Percentiles rank a stretch among this genome's conserved stretches.
Conservation (phyloP, 2,797 vertebrate genomes). For the Danio choprae region DNA sequence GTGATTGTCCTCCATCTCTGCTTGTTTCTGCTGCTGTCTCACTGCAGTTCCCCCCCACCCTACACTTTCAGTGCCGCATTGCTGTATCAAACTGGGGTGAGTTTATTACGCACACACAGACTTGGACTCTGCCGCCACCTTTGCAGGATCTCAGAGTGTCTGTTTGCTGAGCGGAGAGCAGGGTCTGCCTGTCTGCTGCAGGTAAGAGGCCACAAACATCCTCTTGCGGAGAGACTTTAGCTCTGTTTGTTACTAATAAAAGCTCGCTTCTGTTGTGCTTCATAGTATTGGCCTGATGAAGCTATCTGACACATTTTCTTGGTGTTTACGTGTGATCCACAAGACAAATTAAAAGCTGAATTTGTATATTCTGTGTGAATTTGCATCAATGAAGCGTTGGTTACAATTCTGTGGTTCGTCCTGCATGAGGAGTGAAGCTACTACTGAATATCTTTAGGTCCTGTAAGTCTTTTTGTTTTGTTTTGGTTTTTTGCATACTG, state of each 20-base stretch:
- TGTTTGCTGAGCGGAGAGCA: constrained; percentile 34
- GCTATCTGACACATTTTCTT: neutral
- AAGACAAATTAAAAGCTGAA: neutral
- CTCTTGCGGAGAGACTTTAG: constrained; percentile 7
- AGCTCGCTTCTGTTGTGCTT: neutral
- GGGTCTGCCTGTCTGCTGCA: constrained; percentile 30
- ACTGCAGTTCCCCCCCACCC: constrained; percentile 35
- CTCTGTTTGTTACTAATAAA: neutral
- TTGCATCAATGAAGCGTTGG: too few relatives aligned
- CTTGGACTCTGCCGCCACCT: constrained; percentile 31
- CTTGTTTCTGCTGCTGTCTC: constrained; percentile 24
- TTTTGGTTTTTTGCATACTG: neutral
- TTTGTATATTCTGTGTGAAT: neutral
- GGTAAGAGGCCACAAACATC: constrained; percentile 52
- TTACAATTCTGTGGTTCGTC: neutral
- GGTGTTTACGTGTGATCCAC: neutral
- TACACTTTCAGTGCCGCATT: constrained; percentile 55
- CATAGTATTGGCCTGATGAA: neutral
- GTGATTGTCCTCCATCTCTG: neutral
- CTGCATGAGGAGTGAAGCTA: neutral
- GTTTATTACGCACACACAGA: constrained; percentile 47
- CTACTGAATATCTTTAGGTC: neutral
- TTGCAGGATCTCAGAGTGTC: constrained; percentile 23
- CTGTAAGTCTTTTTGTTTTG: too few relatives aligned
- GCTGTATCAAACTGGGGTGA: constrained; percentile 53